These are phyloP conservation scores for Mormyrops attenuatus DNA, from an alignment of 2,797 vertebrate species.

Conservation along the genomic window DNA sequence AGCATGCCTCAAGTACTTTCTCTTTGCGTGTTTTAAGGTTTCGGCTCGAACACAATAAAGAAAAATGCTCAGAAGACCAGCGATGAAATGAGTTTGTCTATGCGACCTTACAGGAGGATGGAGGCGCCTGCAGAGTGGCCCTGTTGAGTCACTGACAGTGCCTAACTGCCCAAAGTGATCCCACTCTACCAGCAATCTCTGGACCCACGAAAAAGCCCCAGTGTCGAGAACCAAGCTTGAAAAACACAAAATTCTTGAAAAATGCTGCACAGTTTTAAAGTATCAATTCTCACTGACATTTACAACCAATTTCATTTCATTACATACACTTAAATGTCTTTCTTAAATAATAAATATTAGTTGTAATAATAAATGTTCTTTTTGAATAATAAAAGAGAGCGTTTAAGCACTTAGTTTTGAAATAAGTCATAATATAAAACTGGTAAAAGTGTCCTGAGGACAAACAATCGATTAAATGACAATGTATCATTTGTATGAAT, in stretches of 20 bases:
- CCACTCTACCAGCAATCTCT: neutral
- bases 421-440: neutral
- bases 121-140: neutral
- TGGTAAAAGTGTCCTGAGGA: neutral
- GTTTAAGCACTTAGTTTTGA: neutral
- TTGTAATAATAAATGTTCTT: neutral
- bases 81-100: neutral
- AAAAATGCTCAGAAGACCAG: neutral
- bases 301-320: neutral
- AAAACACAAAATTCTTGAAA: neutral
- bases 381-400: neutral
- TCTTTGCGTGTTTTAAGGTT: neutral
- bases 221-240: neutral
- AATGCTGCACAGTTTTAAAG: neutral
- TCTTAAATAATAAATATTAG: neutral
- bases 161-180: neutral
- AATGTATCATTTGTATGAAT: neutral
- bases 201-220: neutral
- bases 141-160: neutral
- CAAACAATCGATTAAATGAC: neutral
- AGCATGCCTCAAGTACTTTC: neutral
- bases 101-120: neutral
- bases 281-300: neutral
- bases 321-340: neutral
- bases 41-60: neutral